Percentiles rank a stretch among this genome's conserved stretches.
phyloP scores from a whole-genome alignment of 2,113 vertebrate genomes.

The Myodes glareolus region DNA sequence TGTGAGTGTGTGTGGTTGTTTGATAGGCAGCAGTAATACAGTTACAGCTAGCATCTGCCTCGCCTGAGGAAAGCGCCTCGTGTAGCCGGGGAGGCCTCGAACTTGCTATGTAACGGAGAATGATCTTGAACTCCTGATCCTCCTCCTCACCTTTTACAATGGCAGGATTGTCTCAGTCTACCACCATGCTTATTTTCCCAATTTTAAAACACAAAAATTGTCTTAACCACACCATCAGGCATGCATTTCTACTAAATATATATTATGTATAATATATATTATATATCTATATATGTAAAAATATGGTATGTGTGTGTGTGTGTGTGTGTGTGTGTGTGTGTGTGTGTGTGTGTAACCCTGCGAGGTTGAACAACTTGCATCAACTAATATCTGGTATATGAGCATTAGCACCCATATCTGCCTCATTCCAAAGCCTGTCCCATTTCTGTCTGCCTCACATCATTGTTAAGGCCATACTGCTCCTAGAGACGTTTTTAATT shows the following conservation, averaged over 20 bases:
- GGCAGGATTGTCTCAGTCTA: background rate
- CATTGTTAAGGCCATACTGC: background rate
- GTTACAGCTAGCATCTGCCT: fast-evolving
- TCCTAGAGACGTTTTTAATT: background rate
- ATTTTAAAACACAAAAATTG: background rate
- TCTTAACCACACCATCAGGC: background rate
- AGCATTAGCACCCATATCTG: background rate
- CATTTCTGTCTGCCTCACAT: background rate
- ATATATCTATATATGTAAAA: too few relatives aligned
- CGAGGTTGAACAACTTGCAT: background rate
- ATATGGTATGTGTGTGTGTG: too few relatives aligned
- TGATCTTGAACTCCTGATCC: background rate
- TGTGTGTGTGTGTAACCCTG: too few relatives aligned
- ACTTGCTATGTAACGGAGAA: background rate
- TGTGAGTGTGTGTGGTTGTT: background rate
- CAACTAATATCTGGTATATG: background rate
- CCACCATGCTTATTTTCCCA: background rate
- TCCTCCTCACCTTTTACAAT: background rate
- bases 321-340: too few relatives aligned
- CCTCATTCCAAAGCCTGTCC: background rate
- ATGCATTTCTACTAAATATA: background rate
- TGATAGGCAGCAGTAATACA: background rate
- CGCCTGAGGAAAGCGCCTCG: background rate
- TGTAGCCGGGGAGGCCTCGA: background rate
- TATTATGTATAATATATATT: too few relatives aligned